Evolutionary conservation across 2,797 vertebrate species (phyloP).

Genomic region (Gymnothorax javanicus): DNA sequence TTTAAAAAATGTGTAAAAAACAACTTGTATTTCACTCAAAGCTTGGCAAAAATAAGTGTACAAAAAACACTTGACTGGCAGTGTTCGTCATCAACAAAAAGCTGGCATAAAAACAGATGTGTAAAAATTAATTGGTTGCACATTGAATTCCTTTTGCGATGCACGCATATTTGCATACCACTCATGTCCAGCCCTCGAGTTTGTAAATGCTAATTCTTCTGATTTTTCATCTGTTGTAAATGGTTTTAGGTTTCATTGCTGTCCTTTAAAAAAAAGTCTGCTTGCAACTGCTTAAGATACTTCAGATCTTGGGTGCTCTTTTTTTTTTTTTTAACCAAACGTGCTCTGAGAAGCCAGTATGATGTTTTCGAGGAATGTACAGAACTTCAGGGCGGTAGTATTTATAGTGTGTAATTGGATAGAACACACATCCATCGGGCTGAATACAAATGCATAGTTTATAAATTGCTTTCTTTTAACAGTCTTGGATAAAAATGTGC

Average conservation of each 20-base stretch:
- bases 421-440: background rate
- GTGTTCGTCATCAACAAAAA: too few relatives aligned
- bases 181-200: background rate
- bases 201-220: background rate
- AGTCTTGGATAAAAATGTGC: constrained; percentile 1
- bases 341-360: constrained; percentile 1
- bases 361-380: constrained; percentile 18
- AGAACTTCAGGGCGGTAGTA: constrained; percentile 1
- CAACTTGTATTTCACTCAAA: too few relatives aligned
- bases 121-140: too few relatives aligned
- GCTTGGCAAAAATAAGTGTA: too few relatives aligned
- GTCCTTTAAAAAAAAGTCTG: too few relatives aligned
- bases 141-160: too few relatives aligned
- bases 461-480: constrained; percentile 9
- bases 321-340: background rate
- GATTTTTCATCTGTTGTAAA: background rate
- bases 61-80: too few relatives aligned
- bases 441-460: background rate
- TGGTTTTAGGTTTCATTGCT: background rate
- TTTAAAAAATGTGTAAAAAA: too few relatives aligned
- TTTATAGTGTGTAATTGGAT: constrained; percentile 1
- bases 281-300: background rate
- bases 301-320: background rate
- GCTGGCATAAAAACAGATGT: too few relatives aligned
- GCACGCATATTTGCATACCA: too few relatives aligned